phyloP scores from a whole-genome alignment of 2,888 invertebrate genomes.

The Parapristionchus giblindavisi region DNA sequence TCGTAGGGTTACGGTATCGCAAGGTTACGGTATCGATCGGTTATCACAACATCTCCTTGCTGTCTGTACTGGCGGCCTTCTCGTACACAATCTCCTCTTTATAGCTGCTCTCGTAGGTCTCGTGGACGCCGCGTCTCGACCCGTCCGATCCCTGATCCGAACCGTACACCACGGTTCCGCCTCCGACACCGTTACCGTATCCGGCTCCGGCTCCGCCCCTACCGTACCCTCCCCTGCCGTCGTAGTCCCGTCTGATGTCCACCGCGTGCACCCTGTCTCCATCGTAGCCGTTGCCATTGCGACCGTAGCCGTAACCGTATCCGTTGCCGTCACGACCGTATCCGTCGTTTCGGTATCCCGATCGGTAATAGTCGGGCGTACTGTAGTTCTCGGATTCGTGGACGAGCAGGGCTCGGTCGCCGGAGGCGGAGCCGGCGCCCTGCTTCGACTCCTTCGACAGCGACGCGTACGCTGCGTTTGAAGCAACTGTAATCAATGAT shows the following conservation, averaged over 20 bases:
- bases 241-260: not conserved
- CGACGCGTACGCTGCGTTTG: conserved; percentile 22
- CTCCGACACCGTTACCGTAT: conserved; percentile 40
- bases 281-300: not conserved
- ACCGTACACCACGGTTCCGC: too few relatives aligned
- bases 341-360: conserved; percentile 54
- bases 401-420: conserved; percentile 45
- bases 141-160: conserved; percentile 47
- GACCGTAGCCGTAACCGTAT: conserved; percentile 46
- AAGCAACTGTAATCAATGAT: too few relatives aligned
- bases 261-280: conserved; percentile 40
- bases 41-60: conserved; percentile 52
- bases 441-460: conserved; percentile 25
- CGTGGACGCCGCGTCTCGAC: conserved; percentile 57
- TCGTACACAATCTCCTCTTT: conserved; percentile 66
- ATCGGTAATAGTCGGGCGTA: conserved; percentile 48
- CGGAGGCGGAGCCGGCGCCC: conserved; percentile 24
- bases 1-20: too few relatives aligned
- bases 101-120: conserved; percentile 66
- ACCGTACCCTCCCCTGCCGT: conserved; percentile 42
- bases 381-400: conserved; percentile 52
- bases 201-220: conserved; percentile 27
- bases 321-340: conserved; percentile 39
- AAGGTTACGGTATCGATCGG: too few relatives aligned
- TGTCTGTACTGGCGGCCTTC: conserved; percentile 54